phyloP scores from a whole-genome alignment of 1,140 invertebrate species.

The Pseudomyrmex dendroicus region DNA sequence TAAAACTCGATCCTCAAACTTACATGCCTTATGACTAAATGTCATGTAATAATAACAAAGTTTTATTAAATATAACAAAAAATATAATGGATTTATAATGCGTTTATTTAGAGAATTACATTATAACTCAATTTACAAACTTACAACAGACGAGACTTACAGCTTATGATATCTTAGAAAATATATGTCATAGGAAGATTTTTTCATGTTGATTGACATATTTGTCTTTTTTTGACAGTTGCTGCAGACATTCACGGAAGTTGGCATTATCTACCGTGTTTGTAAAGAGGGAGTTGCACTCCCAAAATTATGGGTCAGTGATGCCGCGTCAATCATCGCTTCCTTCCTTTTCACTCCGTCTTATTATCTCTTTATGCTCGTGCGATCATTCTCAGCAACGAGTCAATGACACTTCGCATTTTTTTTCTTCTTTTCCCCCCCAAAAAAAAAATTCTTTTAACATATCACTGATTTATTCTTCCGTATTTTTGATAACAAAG shows the following conservation, averaged over 20 bases:
- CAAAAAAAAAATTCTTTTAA: background rate
- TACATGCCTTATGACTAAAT: too few relatives aligned
- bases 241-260: slow-evolving; percentile 26
- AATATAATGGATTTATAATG: too few relatives aligned
- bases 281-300: slow-evolving; percentile 13
- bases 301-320: slow-evolving; percentile 44
- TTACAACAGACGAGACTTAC: too few relatives aligned
- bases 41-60: too few relatives aligned
- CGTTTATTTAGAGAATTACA: too few relatives aligned
- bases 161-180: too few relatives aligned
- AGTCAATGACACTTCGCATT: slow-evolving; percentile 49
- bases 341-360: slow-evolving; percentile 48
- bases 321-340: slow-evolving; percentile 41
- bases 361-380: slow-evolving; percentile 38
- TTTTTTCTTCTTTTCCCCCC: background rate
- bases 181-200: background rate
- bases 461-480: slow-evolving; percentile 7
- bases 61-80: too few relatives aligned
- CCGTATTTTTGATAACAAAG: slow-evolving; percentile 39
- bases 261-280: slow-evolving; percentile 29
- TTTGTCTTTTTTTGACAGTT: slow-evolving; percentile 23
- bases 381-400: slow-evolving; percentile 12
- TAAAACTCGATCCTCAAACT: too few relatives aligned
- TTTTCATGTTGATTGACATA: background rate
- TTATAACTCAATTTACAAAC: too few relatives aligned